Conservation (phyloP, 2,113 vertebrate species). For the Todiramphus chloris region DNA sequence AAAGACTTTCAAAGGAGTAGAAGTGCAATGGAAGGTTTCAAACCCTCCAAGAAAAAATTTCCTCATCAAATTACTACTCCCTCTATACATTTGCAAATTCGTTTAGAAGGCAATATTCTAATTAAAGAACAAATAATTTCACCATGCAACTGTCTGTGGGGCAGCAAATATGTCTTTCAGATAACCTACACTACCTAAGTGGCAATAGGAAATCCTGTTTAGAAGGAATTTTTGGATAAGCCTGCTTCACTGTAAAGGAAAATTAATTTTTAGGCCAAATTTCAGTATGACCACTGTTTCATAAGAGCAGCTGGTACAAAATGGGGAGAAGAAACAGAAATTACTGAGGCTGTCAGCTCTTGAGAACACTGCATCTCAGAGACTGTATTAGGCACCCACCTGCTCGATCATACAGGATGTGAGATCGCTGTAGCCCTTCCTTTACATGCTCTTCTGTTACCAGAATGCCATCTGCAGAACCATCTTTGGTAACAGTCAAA, state of each 20-base stretch:
- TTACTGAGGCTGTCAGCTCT: not conserved
- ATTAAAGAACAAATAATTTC: not conserved
- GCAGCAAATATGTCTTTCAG: not conserved
- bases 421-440: conserved; percentile 93
- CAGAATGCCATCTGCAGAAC: conserved; percentile 64
- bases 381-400: conserved; percentile 73
- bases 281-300: not conserved
- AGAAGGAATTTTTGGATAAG: not conserved
- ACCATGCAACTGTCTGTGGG: not conserved
- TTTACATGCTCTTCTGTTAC: conserved; percentile 90
- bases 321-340: not conserved
- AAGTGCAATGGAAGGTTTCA: not conserved
- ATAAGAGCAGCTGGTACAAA: not conserved
- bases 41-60: not conserved
- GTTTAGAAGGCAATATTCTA: not conserved
- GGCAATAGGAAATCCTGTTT: not conserved
- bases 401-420: conserved; percentile 95
- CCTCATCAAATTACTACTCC: not conserved
- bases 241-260: not conserved
- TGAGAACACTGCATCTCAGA: not conserved
- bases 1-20: not conserved
- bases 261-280: not conserved
- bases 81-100: not conserved
- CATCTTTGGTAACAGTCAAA: not conserved
- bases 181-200: not conserved